Evolutionary conservation across 1,140 invertebrate species (phyloP), one percentile per base, ranked within the genome.

Genomic region (Heliconius nattereri): DNA sequence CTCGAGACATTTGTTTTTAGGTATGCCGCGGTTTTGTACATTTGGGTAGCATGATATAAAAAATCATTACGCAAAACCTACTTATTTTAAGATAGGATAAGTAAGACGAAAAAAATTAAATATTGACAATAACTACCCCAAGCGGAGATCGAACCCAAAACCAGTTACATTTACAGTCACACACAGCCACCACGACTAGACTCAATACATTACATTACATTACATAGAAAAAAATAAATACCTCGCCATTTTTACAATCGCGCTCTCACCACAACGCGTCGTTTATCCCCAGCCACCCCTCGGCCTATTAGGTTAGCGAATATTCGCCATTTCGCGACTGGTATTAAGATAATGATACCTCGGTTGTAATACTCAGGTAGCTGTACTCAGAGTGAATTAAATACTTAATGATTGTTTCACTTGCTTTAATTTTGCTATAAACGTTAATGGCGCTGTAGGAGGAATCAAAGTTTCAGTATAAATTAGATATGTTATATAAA

Each of bases 291-390:
- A 84, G 83, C 83, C 79, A 84, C 81, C 81, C 77, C 76, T 76
- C 79, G 74, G 75, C 86, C 85, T 85, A 89, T 87, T 89, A 86
- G 78, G 79, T 87, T 83, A 86, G 80, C 76, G 81, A 81, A 84
- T 84, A 85, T 87, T 86, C 81, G 35, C 81, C 74, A 80, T 80
- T 80, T 78, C 76, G 76, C 66, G 73, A 79, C 79, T 49, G 60
- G 80, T 85, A 85, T 88, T 88, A 84, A 81, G 84, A 78, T 88
- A 88, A 88, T 86, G 85, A 83, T 82, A 80, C 78, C 80, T 77
- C 78, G 73, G 83, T 76, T 54, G 45, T 84, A 79, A 80, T 78
- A 83, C 77, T 73, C 57, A 80, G 75, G 60, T 74, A 57, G 35
- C 23, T 13, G 45, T 70, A 60, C 79, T 76, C 76, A 73, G 75